Base-by-base conservation (phyloP, 2,797 vertebrate genomes). In the Danio aesculapii region DNA sequence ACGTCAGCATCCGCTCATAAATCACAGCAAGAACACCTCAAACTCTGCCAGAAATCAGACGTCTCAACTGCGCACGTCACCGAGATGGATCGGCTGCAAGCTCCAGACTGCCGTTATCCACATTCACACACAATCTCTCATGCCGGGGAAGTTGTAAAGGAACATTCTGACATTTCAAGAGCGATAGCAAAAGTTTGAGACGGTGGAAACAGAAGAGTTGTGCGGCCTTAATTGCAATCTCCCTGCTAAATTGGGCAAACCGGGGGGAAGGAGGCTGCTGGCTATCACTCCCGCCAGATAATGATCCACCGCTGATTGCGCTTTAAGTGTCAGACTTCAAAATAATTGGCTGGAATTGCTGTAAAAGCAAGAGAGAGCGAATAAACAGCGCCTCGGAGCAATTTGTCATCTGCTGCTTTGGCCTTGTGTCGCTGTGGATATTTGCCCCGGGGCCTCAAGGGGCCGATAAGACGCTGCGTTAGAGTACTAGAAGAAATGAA, bases 291-390 rank as follows among this genome's bases (percentile, higher is more conserved):
- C 63, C 73, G 49, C 58, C 44, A 71, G 77, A 84, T 84, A 84
- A 86, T 82, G 79, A 86, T 81, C 83, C 70, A 52, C 78, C 74
- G 72, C 80, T 83, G 81, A 87, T 86, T 77, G 71, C 21, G 66
- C 77, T 84, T 85, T 83, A 85, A 83, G 76, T 73, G 77, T 64
- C 73, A 85, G 82, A 83, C 83, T 82, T 86, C 71, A 81, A 84
- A 84, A 86, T 87, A 89, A 90, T 86, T 89, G 88, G 81, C 62
- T 55, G 81, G 78, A 88, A 86, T 82, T 85, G 79, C 80, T 84
- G 75, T 73, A 87, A 83, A 74, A 81, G 79, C 80, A 79, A 72
- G 71, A 47, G 53, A 84, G 53, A 84, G 79, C 84, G 82, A 84
- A 84, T 77, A 86, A 86, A 82, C 77, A 82, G 82, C 47, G 53